A percentile compares a stretch with the other conserved stretches of the same genome.
Evolutionary conservation across 2,113 vertebrate genomes (phyloP).

Genomic region (Maccullochella peelii): DNA sequence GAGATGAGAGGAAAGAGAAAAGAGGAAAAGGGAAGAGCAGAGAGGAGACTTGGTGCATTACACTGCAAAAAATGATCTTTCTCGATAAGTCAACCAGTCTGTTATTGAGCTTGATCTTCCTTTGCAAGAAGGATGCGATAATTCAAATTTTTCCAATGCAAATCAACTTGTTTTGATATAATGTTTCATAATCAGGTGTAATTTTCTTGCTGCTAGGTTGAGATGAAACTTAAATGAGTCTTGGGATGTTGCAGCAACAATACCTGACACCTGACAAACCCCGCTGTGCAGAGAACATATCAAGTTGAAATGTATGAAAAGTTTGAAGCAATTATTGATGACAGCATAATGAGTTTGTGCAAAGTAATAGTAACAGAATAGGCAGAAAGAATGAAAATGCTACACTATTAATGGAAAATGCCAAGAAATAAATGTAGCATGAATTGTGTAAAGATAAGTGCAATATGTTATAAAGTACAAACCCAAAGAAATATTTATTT

Average conservation of each 20-base stretch:
- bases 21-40: constrained; percentile 3
- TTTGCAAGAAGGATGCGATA: not conserved
- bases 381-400: not conserved
- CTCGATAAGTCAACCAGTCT: not conserved
- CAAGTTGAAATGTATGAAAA: not conserved
- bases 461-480: not conserved
- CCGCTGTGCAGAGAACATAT: not conserved
- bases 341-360: not conserved
- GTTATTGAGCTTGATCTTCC: not conserved
- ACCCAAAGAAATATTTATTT: not conserved
- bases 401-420: not conserved
- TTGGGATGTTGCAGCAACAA: not conserved
- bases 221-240: not conserved
- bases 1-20: constrained; percentile 11
- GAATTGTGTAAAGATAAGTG: not conserved
- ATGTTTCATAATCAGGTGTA: not conserved
- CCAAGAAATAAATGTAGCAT: not conserved
- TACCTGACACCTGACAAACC: not conserved
- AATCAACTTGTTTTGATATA: not conserved
- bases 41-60: constrained; percentile 40
- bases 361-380: not conserved
- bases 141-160: not conserved
- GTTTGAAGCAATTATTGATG: not conserved
- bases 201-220: not conserved
- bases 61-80: constrained; percentile 33